Percentiles rank a stretch among this genome's conserved stretches.
phyloP scores from a whole-genome alignment of 2,888 invertebrate species.

The Choreutis nemorana region DNA sequence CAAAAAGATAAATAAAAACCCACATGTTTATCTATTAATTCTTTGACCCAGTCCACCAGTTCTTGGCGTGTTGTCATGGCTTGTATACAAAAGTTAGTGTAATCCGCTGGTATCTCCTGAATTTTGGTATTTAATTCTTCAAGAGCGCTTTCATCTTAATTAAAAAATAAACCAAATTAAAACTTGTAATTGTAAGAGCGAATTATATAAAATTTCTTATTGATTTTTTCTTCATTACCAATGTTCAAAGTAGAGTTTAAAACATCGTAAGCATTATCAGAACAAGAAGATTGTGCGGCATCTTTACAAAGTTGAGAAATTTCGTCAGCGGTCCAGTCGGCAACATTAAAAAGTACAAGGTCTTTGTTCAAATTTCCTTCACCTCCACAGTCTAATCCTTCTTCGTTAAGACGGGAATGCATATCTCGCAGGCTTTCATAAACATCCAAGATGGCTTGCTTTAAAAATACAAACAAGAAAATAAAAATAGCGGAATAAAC shows the following conservation, averaged over 20 bases:
- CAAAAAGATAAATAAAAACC: constrained; percentile 10
- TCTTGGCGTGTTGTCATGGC: constrained; percentile 49
- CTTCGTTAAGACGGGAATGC: constrained; percentile 34
- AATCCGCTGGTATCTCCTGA: constrained; percentile 31
- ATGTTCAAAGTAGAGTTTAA: constrained; percentile 27
- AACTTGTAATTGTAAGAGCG: not conserved
- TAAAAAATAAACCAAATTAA: too few relatives aligned
- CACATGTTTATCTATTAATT: constrained; percentile 32
- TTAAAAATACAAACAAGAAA: too few relatives aligned
- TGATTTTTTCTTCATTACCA: constrained; percentile 21
- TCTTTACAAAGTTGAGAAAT: constrained; percentile 40
- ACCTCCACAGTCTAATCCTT: constrained; percentile 28
- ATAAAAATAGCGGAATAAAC: too few relatives aligned
- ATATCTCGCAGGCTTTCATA: constrained; percentile 34
- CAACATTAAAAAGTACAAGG: constrained; percentile 45
- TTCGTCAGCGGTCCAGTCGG: constrained; percentile 49
- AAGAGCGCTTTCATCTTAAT: constrained; percentile 33
- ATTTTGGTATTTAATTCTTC: constrained; percentile 34
- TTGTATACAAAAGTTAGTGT: constrained; percentile 47
- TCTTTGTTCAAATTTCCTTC: constrained; percentile 31
- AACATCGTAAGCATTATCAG: constrained; percentile 29
- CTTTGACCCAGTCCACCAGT: constrained; percentile 52
- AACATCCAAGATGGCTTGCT: constrained; percentile 45
- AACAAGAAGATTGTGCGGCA: constrained; percentile 22
- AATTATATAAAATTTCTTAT: not conserved